These are phyloP conservation scores for Melanotaenia boesemani DNA, from an alignment of 2,797 vertebrate species.

Conservation along the genomic window DNA sequence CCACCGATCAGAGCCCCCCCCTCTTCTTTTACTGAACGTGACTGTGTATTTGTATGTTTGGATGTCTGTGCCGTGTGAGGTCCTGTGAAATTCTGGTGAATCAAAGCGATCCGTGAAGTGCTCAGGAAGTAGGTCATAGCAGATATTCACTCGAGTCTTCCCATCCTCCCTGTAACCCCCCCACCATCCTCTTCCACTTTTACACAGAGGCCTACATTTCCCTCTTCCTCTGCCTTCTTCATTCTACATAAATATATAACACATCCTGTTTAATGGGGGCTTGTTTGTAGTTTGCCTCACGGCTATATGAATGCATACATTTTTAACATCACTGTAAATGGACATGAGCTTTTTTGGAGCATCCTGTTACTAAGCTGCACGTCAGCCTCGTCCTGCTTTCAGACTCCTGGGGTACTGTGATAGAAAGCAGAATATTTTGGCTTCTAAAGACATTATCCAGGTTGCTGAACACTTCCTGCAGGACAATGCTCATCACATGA, in stretches of 20 bases:
- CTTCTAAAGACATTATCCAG: background rate
- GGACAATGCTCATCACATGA: background rate
- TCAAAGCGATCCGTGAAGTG: slow-evolving; percentile 46
- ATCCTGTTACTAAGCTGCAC: background rate
- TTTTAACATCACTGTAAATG: background rate
- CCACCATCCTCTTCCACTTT: background rate
- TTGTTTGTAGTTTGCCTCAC: slow-evolving; percentile 45
- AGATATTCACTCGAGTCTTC: slow-evolving; percentile 45
- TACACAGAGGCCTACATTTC: slow-evolving; percentile 41
- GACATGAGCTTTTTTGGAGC: background rate
- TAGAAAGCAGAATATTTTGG: background rate
- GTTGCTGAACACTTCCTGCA: background rate
- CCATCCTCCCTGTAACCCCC: slow-evolving; percentile 9
- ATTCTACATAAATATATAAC: slow-evolving; percentile 37
- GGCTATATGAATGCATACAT: background rate
- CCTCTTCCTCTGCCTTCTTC: background rate
- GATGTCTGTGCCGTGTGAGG: slow-evolving; percentile 7
- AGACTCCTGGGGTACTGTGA: background rate
- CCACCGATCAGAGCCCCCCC: background rate
- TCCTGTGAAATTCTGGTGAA: slow-evolving; percentile 35
- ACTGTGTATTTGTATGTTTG: background rate
- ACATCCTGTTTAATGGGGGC: slow-evolving; percentile 15
- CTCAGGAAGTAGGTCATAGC: slow-evolving; percentile 78
- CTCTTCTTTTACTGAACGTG: background rate
- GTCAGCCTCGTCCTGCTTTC: background rate